A percentile compares a stretch with the other conserved stretches of the same genome.
phyloP scores from a whole-genome alignment of 2,113 vertebrate species.

The Bostrychus sinensis region DNA sequence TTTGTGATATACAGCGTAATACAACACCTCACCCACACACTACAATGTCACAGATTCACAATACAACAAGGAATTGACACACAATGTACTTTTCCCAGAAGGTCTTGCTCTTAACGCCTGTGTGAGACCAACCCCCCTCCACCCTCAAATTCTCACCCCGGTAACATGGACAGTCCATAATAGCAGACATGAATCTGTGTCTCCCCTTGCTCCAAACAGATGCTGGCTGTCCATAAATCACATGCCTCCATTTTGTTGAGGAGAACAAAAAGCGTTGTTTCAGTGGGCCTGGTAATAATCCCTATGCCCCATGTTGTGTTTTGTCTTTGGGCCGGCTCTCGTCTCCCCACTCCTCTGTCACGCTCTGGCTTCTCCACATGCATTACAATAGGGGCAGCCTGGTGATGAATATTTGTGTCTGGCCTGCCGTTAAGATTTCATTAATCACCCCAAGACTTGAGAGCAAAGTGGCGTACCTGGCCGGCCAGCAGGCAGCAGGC shows the following conservation, averaged over 20 bases:
- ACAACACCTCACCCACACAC: constrained; percentile 66
- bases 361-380: constrained; percentile 72
- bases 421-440: constrained; percentile 80
- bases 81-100: constrained; percentile 61
- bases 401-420: constrained; percentile 84
- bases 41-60: constrained; percentile 64
- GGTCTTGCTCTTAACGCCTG: constrained; percentile 65
- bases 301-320: constrained; percentile 76
- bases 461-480: constrained; percentile 70
- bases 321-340: constrained; percentile 73
- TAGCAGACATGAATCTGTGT: constrained; percentile 80
- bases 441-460: constrained; percentile 74
- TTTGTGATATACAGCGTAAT: constrained; percentile 69
- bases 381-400: constrained; percentile 79
- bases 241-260: constrained; percentile 78
- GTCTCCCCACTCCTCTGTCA: constrained; percentile 77
- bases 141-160: constrained; percentile 67
- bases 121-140: constrained; percentile 9
- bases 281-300: constrained; percentile 75
- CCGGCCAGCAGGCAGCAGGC: constrained; percentile 75
- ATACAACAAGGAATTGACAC: constrained; percentile 62
- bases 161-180: constrained; percentile 78
- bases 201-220: constrained; percentile 76
- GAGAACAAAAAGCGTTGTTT: constrained; percentile 76
- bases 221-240: constrained; percentile 81